Evolutionary conservation across 2,797 vertebrate species (phyloP), one percentile per base, ranked within the genome.

Genomic region (Gymnoscopelus microlampas): DNA sequence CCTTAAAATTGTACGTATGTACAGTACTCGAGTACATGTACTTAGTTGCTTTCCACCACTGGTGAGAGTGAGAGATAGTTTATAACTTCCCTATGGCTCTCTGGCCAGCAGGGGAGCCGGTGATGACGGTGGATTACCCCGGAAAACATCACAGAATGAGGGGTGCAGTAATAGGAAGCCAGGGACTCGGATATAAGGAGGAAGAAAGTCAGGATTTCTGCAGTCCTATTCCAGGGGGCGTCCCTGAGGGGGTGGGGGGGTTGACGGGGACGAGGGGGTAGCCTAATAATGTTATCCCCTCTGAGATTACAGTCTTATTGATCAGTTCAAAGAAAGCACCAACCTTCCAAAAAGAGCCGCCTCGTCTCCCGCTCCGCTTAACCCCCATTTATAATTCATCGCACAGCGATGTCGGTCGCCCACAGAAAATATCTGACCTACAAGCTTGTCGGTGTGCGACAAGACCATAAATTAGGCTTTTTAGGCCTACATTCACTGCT

Each of bases 221-320:
- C 63, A 10, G 39, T 44, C 39, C 9, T 9, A 10, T 44, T 44
- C 39, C 39, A 44, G 39, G 39, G 7, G 39, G 39, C 39, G 19
- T 44, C 39, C 39, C 39, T 10, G 8, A 7, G 14, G 2, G 3
- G 8, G 32, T 23, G 60, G 12, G 56, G 54, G 2, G 19, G 19
- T 19, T 19, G 19, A 19, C 39, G 9, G 44, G 26, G 59, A 59
- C 2, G 48, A 32, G 44, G 78, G 69, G 1, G 44, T 67, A 73
- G 49, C 11, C 12, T 66, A 62, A 81, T 82, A 85, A 88, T 89
- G 78, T 85, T 83, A 78, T 80, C 69, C 68, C 63, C 76, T 58
- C 74, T 48, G 79, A 80, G 79, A 74, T 85, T 83, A 66, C 64
- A 65, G 59, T 3, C 35, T 74, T 79, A 89, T 84, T 76, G 88